Evolutionary conservation across 2,113 vertebrate species (phyloP).

Genomic region (Heloderma charlesbogerti): DNA sequence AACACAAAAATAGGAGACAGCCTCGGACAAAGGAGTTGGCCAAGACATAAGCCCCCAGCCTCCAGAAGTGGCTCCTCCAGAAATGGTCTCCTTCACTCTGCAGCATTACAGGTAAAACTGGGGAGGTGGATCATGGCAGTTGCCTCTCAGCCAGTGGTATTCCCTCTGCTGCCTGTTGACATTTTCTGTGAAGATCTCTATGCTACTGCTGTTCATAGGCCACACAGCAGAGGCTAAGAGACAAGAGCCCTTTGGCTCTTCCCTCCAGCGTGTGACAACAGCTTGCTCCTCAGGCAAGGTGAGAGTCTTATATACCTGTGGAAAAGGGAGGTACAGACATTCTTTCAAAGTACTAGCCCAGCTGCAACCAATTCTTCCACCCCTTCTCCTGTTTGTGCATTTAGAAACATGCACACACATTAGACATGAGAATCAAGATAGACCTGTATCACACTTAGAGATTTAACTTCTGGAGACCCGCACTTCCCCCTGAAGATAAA

Average conservation of each 20-base stretch:
- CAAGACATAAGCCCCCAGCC: no score
- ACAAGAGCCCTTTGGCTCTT: background rate
- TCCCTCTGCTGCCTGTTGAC: no score
- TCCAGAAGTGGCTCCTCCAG: no score
- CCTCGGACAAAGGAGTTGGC: no score
- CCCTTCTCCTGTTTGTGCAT: background rate
- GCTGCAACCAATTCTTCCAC: background rate
- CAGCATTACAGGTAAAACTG: background rate
- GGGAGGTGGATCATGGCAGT: background rate
- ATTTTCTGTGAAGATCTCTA: background rate
- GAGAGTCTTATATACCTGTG: background rate
- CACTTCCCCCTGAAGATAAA: background rate
- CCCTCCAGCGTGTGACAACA: background rate
- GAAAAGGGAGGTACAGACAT: background rate
- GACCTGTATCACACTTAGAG: background rate
- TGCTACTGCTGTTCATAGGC: background rate
- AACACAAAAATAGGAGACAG: no score
- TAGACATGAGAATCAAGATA: background rate
- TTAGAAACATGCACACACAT: background rate
- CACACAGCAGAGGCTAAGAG: background rate
- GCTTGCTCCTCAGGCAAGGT: background rate
- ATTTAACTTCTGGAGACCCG: background rate
- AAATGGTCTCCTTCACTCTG: no score
- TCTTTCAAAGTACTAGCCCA: background rate
- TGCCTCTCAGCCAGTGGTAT: background rate